These are phyloP conservation scores for Artemisiospiza belli DNA, from an alignment of 2,113 vertebrate genomes.

Conservation along the genomic window DNA sequence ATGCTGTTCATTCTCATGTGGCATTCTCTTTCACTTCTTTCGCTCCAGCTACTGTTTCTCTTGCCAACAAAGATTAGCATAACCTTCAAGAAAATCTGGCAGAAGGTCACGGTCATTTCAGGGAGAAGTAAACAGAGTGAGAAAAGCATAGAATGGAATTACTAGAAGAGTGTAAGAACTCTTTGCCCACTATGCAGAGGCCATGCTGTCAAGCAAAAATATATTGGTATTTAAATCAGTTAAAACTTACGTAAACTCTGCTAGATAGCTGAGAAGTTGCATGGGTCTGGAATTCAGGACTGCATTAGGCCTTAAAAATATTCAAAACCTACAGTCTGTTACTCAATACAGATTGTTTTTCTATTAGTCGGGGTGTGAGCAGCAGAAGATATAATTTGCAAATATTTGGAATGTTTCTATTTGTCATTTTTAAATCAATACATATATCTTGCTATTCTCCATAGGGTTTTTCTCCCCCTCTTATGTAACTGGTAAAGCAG, in stretches of 20 bases:
- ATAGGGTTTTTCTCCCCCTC: background rate
- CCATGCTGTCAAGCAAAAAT: background rate
- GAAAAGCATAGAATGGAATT: conserved; percentile 23
- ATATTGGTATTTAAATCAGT: background rate
- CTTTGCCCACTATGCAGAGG: background rate
- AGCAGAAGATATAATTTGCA: background rate
- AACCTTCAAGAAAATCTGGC: conserved; percentile 68
- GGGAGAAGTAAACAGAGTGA: conserved; percentile 53
- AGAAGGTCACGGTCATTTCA: conserved; percentile 56
- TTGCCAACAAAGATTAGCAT: conserved; percentile 67
- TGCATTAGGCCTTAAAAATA: background rate
- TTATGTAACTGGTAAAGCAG: conserved; percentile 10
- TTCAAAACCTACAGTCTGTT: background rate
- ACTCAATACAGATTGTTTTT: background rate
- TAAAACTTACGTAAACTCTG: conserved; percentile 20
- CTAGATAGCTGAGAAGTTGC: background rate
- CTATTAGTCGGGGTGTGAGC: background rate
- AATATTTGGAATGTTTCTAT: background rate
- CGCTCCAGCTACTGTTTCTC: conserved; percentile 64
- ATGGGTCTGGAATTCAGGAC: background rate
- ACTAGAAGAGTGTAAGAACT: conserved; percentile 10
- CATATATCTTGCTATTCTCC: background rate
- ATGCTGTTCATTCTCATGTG: conserved; percentile 65
- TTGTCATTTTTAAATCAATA: conserved; percentile 12
- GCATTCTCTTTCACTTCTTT: conserved; percentile 62